Conservation (phyloP, 2,113 vertebrate genomes). For the Perognathus longimembris region DNA sequence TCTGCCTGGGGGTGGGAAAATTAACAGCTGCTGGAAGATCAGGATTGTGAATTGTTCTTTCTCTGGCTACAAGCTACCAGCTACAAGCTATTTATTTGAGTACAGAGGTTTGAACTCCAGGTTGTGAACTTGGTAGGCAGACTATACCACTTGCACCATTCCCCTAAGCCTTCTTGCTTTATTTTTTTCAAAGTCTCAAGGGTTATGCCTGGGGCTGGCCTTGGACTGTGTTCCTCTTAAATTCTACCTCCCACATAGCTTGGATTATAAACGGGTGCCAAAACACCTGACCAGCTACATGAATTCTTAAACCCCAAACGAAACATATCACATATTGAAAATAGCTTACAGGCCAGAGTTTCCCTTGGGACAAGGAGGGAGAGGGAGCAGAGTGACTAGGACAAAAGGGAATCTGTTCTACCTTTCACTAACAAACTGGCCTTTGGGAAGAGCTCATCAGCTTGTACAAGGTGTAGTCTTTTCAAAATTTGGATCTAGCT, state of each 20-base stretch:
- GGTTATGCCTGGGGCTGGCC: too few relatives aligned
- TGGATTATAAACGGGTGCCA: too few relatives aligned
- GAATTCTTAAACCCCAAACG: background rate
- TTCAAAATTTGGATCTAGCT: background rate
- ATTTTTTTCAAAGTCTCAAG: too few relatives aligned
- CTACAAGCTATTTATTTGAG: too few relatives aligned
- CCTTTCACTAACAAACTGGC: background rate
- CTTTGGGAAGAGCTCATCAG: background rate
- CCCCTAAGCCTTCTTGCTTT: too few relatives aligned
- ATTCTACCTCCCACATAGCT: too few relatives aligned
- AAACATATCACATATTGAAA: background rate
- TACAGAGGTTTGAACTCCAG: too few relatives aligned
- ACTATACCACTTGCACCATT: too few relatives aligned
- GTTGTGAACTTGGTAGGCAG: too few relatives aligned
- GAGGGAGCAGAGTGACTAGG: background rate
- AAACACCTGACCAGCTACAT: background rate
- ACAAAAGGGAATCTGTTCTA: background rate
- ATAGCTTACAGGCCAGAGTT: background rate
- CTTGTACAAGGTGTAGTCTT: background rate
- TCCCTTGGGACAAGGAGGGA: background rate
- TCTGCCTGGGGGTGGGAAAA: background rate
- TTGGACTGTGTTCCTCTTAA: too few relatives aligned
- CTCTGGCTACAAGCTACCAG: background rate
- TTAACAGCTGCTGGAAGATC: background rate
- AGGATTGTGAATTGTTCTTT: background rate